Evolutionary conservation across 2,113 vertebrate species (phyloP), one percentile per base, ranked within the genome.

Genomic region (Neolamprologus longior): DNA sequence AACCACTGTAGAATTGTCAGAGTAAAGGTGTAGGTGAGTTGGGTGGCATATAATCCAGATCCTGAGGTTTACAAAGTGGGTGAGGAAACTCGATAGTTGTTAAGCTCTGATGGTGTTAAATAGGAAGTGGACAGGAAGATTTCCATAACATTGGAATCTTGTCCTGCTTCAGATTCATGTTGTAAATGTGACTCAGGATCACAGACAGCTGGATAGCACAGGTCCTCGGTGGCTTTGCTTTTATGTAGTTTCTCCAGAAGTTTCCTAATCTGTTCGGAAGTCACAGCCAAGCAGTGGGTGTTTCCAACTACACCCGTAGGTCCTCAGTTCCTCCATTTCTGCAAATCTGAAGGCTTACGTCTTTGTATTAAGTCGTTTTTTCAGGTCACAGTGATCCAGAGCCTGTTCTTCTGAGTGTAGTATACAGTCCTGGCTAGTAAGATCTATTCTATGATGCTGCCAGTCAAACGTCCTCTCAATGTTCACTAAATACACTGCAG

Each of bases 331-430:
- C 50, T 52, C 50, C 19, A 52, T 52, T 52, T 52, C 3, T 1
- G 2, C 3, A n/a, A 0, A 52, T 1, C 50, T 52, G 50, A 52
- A 52, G 50, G 9, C 19, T n/a, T 52, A 52, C 17, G 9, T 52
- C 50, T 53, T n/a, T 53, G 50, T n/a, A 52, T 52, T 9, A 52
- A 52, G 50, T 0, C 0, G 50, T 52, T 52, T 52, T 52, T n/a
- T n/a, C 50, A 52, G 50, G 50, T 1, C 50, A 19, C 17, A n/a
- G 0, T 52, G 50, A 52, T 52, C 50, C 50, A 52, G 1, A 1
- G 1, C 50, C 50, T 3, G 8, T 52, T 52, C 0, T 52, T 52
- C 50, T 52, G 50, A 52, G 3, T 52, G 50, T 5, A 52, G 50
- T 1, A 9, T 52, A 5, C 17, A 9, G 50, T 52, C 50, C 17